Percentiles rank a stretch among this genome's conserved stretches.
Conservation (phyloP, 2,113 vertebrate species). For the Cynopterus brachyotis region DNA sequence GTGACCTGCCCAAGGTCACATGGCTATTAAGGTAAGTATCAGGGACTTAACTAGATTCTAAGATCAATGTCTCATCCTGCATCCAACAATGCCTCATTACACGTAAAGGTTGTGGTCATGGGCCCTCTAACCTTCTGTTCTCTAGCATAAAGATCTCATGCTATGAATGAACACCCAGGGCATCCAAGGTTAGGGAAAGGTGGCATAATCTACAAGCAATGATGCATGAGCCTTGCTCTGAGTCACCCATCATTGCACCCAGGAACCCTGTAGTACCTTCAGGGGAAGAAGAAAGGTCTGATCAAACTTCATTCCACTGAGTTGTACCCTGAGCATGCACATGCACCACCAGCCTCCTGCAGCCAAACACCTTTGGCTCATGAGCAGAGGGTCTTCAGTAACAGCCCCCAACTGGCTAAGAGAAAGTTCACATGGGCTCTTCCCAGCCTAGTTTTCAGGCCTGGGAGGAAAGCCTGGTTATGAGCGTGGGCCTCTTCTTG, state of each 20-base stretch:
- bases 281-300: conserved; percentile 50
- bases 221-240: conserved; percentile 62
- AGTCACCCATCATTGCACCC: conserved; percentile 78
- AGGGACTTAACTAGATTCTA: background rate
- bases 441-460: background rate
- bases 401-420: background rate
- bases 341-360: conserved; percentile 32
- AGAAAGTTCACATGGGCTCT: background rate
- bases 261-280: conserved; percentile 70
- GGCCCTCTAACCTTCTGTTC: background rate
- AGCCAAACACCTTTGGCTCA: conserved; percentile 23
- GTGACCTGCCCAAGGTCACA: background rate
- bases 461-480: background rate
- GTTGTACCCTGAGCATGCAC: conserved; percentile 17
- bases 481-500: background rate
- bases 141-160: background rate
- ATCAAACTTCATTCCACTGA: conserved; percentile 35
- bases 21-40: background rate
- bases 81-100: background rate
- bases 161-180: background rate
- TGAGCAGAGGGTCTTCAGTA: conserved; percentile 63
- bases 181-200: background rate
- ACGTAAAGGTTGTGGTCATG: background rate
- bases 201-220: conserved; percentile 82
- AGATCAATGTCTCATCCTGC: background rate